Conservation (phyloP, 2,797 vertebrate genomes). For the Sebastes kiyomatsui region DNA sequence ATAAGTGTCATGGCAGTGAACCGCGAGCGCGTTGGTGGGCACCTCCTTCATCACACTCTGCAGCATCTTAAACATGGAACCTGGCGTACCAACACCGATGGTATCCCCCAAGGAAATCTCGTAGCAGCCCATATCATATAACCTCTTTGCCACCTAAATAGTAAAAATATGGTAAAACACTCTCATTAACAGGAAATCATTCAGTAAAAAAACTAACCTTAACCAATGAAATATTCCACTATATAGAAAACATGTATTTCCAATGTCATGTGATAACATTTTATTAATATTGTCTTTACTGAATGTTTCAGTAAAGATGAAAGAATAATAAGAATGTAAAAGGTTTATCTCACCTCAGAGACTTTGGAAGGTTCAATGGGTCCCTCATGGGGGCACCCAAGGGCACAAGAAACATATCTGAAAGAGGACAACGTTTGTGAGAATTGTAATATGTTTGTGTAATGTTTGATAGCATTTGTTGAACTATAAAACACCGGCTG, state of each 20-base stretch:
- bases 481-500: neutral
- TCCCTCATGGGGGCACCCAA: constrained; percentile 94
- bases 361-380: constrained; percentile 86
- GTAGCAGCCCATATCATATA: constrained; percentile 94
- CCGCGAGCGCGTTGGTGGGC: constrained; percentile 86
- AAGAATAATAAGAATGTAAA: neutral
- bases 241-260: neutral
- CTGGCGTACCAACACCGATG: constrained; percentile 91
- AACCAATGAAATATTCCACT: neutral
- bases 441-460: neutral
- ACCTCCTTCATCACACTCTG: constrained; percentile 91
- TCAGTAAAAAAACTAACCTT: accelerated
- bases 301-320: neutral
- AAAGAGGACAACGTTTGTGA: neutral
- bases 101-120: constrained; percentile 95
- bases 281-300: neutral
- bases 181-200: neutral
- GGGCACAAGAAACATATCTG: constrained; percentile 92
- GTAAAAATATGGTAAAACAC: neutral
- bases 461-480: neutral
- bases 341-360: constrained; percentile 84
- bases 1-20: constrained; percentile 96
- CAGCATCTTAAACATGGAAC: constrained; percentile 91
- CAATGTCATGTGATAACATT: neutral
- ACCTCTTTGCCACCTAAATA: constrained; percentile 88